A percentile compares a stretch with the other conserved stretches of the same genome.
These are phyloP conservation scores for Dicyrtomina minuta DNA, from an alignment of 2,888 invertebrate species.

Conservation along the genomic window DNA sequence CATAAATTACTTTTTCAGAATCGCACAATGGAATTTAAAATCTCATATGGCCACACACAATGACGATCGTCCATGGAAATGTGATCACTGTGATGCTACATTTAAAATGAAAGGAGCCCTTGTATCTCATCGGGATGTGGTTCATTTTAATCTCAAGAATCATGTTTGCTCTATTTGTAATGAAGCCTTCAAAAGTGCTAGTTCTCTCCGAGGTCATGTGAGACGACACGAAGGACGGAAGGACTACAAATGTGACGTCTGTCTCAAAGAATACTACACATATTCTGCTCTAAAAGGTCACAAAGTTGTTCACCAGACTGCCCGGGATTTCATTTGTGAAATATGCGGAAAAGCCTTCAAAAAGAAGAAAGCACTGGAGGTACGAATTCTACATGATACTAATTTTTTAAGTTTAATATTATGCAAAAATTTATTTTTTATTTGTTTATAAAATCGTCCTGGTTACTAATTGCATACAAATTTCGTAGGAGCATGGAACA, in stretches of 20 bases:
- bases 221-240: constrained; percentile 49
- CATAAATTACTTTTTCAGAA: constrained; percentile 36
- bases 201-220: constrained; percentile 48
- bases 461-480: too few relatives aligned
- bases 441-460: background rate
- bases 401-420: background rate
- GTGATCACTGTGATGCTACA: constrained; percentile 49
- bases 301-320: constrained; percentile 50
- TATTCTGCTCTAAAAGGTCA: constrained; percentile 51
- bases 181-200: constrained; percentile 50
- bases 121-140: constrained; percentile 51
- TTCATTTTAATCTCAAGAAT: constrained; percentile 50
- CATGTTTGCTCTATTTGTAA: constrained; percentile 48
- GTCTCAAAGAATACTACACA: constrained; percentile 50
- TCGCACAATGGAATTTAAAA: constrained; percentile 47
- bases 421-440: background rate
- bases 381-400: constrained; percentile 19
- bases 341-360: constrained; percentile 51
- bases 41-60: constrained; percentile 42
- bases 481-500: constrained; percentile 49
- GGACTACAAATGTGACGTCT: constrained; percentile 51
- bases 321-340: constrained; percentile 45
- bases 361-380: constrained; percentile 50
- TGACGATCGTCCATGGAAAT: constrained; percentile 51
- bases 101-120: constrained; percentile 52